Base-by-base conservation (phyloP, 2,113 vertebrate genomes). In the Cichladusa arquata region DNA sequence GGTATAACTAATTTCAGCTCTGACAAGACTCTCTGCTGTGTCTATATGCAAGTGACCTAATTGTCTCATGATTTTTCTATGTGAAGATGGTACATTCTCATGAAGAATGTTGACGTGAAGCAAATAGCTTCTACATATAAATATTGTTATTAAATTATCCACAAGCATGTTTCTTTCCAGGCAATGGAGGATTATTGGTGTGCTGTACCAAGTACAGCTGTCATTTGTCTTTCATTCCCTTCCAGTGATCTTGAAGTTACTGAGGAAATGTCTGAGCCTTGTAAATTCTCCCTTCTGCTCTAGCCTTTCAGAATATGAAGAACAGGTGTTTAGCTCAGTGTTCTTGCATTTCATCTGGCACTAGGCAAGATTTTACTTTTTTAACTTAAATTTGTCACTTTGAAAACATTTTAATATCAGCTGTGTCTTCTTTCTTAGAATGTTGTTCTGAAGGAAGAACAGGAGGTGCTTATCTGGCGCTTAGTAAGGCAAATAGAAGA, bases 401-500 rank as follows among this genome's bases (percentile, higher is more conserved):
- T 38, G 42, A 67, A 73, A 93, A 6, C 14, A 11, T 56, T 84
- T 87, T 51, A 64, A n/a, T 36, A 26, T 14, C 3, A 56, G 8
- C 22, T 26, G 36, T 93, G 44, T 74, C 31, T 44, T 54, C 36
- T 88, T 82, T 40, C 47, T 48, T 36, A 98, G 98, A 98, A 97
- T 77, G 69, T 89, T 33, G 90, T 87, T 48, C 83, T 99, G 82
- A 97, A 97, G 89, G 67, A 96, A 9, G 97, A 98, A 36, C 97
- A 98, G 71, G 48, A 69, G 9, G 86, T 71, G 33, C 94, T 97
- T 25, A 72, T 98, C 74, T 85, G 50, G 31, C 57, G 13, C 8
- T 74, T 98, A 15, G 70, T 98, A 12, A 94, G 65, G 33, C 90
- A 97, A n/a, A 85, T 98, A 19, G 98, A 96, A 45, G 91, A 98